Conservation (phyloP, 64 coral and sea anemone species). For the Montipora cactus region DNA sequence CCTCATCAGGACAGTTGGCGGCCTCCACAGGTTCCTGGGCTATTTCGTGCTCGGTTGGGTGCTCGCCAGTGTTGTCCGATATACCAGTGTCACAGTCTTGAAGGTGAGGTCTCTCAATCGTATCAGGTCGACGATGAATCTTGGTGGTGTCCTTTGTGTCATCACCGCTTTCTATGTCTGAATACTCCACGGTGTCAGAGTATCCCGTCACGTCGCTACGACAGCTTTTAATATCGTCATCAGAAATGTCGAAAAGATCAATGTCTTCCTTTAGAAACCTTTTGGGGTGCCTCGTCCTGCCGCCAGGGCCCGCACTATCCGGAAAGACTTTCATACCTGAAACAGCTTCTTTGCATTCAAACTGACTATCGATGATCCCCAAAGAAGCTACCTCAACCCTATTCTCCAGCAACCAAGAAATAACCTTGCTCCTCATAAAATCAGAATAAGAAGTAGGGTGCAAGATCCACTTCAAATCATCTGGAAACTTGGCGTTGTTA, state of each 20-base stretch:
- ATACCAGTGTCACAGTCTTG: background rate
- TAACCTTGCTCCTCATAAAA: no score
- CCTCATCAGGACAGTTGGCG: background rate
- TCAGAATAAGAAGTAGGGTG: no score
- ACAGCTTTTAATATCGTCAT: background rate
- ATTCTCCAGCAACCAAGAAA: no score
- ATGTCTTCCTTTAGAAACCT: no score
- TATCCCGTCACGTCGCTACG: background rate
- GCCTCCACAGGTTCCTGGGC: background rate
- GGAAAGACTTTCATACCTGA: no score
- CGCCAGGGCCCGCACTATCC: no score
- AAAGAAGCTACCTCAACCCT: no score
- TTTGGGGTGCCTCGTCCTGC: no score
- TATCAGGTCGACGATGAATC: background rate
- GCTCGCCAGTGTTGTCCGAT: background rate
- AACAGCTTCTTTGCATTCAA: no score
- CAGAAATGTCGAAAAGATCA: background rate
- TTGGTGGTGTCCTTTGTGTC: background rate
- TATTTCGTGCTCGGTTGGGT: conserved; percentile 1
- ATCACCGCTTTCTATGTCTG: background rate
- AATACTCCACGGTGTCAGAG: background rate
- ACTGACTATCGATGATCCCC: background rate
- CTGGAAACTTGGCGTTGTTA: no score
- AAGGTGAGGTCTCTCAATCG: background rate
- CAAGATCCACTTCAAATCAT: no score